Base-by-base conservation (phyloP, 2,888 invertebrate species). In the Mimas tiliae region DNA sequence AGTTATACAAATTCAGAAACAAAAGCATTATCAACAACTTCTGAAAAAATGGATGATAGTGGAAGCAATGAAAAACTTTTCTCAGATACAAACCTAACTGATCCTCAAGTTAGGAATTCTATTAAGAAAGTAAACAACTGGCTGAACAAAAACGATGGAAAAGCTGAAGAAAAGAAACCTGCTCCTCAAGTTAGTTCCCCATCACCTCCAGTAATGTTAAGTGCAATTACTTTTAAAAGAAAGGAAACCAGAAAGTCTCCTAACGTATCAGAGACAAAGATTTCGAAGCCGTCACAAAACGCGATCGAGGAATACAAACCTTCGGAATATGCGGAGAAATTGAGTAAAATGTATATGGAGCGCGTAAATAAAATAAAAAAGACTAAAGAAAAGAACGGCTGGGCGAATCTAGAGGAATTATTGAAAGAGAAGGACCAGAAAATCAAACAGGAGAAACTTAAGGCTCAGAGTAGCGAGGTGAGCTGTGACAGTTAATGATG, bases 101-200 rank as follows among this genome's bases (percentile, higher is more conserved):
- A 80, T 50, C 73, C 75, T 0, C 67, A 73, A 19, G 62, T 81
- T 0, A 72, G 78, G 67, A 72, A 77, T n/a, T 84, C 85, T 0
- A 82, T 84, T 6, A 70, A 76, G 0, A 86, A 85, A 67, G 87
- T 87, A 0, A 82, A 74, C 0, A 72, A 70, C 7, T 87, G 87
- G 87, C 64, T 87, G 0, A 72, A 75, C 14, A 45, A 12, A 69
- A 72, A 21, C 70, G 73, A 11, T 67, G 70, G 6, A 67, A 72
- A 1, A 50, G 65, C 0, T 66, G 74, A 42, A 42, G 62, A 69
- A 1, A 1, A 16, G 19, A 14, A 27, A 33, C 12, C 27, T 27
- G 9, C 33, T 6, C 14, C 50, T 19, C 16, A 19, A 50, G 11
- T 50, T 19, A 50, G 16, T 50, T 50, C 50, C 3, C 50, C 50